Evolutionary conservation across 2,888 invertebrate species (phyloP), one percentile per base, ranked within the genome.

Genomic region (Nomada fucata): DNA sequence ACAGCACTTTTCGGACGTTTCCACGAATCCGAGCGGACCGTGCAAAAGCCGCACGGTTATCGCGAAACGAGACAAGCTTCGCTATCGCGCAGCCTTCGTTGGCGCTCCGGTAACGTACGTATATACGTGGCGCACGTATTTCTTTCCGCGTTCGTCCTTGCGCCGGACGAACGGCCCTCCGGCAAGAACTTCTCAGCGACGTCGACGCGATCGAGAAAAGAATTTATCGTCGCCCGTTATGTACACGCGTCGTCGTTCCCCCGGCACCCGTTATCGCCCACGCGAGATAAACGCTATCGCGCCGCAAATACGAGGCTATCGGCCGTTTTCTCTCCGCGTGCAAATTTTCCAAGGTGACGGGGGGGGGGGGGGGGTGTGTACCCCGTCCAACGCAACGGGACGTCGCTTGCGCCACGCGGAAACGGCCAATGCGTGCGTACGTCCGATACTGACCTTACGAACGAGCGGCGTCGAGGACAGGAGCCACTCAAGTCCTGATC

Each of bases 231-330:
- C n/a, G 53, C 10, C 63, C 70, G 61, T 20, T 29, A 52, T 29
- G 61, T 53, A 15, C 61, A 29, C 20, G n/a, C 60, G 15, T 20
- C 26, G 29, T 29, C 55, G 26, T 23, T 23, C 60, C 55, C 29
- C 55, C 29, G 64, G 20, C 61, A 23, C 53, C 18, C 23, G 47
- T 70, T 63, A 61, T 76, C 69, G 42, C 18, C 23, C 20, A 29
- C 44, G 15, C 53, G 53, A 55, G 70, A 70, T 70, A 63, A 42
- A 70, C 61, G 61, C 70, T 76, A 76, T 76, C 75, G 29, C 60
- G 60, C 36, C 52, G 60, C 60, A 69, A 69, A 75, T 47, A 63
- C 15, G 61, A 44, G 60, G 60, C 52, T 23, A 52, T 60, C 59
- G 36, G 44, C 13, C 18, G 42, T 61, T 47, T 26, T 36, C 47